Evolutionary conservation across 1,140 invertebrate genomes (phyloP).

Genomic region (Teleogryllus occipitalis): DNA sequence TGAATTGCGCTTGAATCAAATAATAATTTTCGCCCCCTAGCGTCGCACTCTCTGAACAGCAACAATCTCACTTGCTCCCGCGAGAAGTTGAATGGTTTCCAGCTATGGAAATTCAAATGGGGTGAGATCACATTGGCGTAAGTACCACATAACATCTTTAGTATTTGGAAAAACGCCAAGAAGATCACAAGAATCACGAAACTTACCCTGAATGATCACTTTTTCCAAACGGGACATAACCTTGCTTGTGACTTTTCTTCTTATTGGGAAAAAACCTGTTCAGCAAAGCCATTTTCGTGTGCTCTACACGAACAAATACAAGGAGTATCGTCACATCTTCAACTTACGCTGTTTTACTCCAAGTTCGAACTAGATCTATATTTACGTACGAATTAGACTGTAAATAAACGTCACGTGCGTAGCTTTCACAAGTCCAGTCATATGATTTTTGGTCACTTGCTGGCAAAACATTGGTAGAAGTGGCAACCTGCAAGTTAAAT

Average conservation of each 20-base stretch:
- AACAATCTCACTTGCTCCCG: conserved; percentile 64
- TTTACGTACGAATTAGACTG: conserved; percentile 12
- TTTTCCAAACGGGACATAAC: conserved; percentile 14
- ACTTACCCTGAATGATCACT: conserved; percentile 7
- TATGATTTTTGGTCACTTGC: conserved; percentile 18
- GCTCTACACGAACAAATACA: background rate
- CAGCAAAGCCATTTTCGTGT: conserved; percentile 8
- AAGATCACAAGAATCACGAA: background rate
- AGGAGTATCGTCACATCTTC: conserved; percentile 12
- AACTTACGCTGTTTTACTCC: background rate
- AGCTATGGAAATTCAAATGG: conserved; percentile 24
- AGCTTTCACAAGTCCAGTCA: conserved; percentile 18
- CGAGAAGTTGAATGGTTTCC: conserved; percentile 42
- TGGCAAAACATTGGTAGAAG: background rate
- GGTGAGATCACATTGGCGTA: too few relatives aligned
- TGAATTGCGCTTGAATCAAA: conserved; percentile 74
- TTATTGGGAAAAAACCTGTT: conserved; percentile 12
- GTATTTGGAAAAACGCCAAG: too few relatives aligned
- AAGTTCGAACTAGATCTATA: conserved; percentile 13
- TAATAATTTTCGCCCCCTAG: conserved; percentile 64
- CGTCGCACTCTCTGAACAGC: conserved; percentile 77
- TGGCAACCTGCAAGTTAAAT: background rate
- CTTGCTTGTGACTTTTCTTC: conserved; percentile 17
- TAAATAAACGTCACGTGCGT: conserved; percentile 18
- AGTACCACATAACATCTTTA: too few relatives aligned